These are phyloP conservation scores for Chlorospingus flavigularis DNA, from an alignment of 2,797 vertebrate species.

Conservation along the genomic window DNA sequence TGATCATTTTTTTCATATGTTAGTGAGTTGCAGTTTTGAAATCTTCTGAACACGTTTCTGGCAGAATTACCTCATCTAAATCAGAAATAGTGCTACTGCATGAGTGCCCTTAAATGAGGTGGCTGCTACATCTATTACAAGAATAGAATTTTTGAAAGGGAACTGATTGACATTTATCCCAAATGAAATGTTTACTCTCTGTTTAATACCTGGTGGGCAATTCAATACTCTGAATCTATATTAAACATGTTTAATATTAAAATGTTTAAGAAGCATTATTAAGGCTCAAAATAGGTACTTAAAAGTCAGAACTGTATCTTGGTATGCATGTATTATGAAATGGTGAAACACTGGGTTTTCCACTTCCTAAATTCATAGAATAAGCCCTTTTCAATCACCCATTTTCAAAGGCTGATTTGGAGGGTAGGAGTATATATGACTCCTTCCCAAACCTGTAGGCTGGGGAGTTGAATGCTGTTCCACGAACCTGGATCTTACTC, in stretches of 20 bases:
- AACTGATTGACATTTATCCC: not conserved
- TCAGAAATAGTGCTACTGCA: constrained; percentile 12
- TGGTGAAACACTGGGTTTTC: not conserved
- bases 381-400: not conserved
- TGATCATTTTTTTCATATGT: not conserved
- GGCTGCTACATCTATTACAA: not conserved
- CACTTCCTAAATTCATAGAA: not conserved
- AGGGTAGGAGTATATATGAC: not conserved
- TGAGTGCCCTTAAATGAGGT: constrained; percentile 9
- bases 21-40: not conserved
- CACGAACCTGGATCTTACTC: not conserved
- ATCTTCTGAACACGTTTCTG: not conserved
- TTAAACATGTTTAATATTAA: not conserved
- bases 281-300: not conserved
- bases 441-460: not conserved
- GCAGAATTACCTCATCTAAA: constrained; percentile 5
- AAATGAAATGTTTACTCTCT: constrained; percentile 35
- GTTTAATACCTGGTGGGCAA: constrained; percentile 11
- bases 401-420: not conserved
- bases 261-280: not conserved
- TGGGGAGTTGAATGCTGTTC: not conserved
- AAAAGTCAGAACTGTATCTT: not conserved
- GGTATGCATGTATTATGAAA: not conserved
- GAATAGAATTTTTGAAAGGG: constrained; percentile 20
- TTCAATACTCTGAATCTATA: not conserved